A percentile compares a stretch with the other conserved stretches of the same genome.
Evolutionary conservation across 1,140 invertebrate species (phyloP).

Genomic region (Papilio helenus): DNA sequence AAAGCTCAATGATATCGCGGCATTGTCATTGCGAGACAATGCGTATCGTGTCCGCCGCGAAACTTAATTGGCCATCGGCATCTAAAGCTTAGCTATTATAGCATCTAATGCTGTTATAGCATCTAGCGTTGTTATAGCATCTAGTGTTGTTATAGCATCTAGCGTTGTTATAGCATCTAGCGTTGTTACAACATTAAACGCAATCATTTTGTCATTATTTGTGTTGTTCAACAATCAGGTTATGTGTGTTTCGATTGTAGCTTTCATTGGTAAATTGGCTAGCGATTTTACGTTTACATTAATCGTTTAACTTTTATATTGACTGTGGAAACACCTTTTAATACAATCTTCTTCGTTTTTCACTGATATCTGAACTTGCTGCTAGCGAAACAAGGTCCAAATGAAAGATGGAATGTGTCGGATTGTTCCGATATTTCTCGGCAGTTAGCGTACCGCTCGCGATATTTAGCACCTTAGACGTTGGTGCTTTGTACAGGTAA

Average conservation of each 20-base stretch:
- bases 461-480: slow-evolving; percentile 60
- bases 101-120: too few relatives aligned
- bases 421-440: slow-evolving; percentile 63
- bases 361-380: not conserved
- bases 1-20: slow-evolving; percentile 20
- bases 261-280: not conserved
- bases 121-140: too few relatives aligned
- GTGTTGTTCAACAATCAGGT: not conserved
- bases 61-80: slow-evolving; percentile 19
- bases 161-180: too few relatives aligned
- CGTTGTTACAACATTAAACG: not conserved
- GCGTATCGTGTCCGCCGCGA: not conserved
- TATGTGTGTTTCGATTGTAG: not conserved
- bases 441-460: slow-evolving; percentile 52
- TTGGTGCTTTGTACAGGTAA: slow-evolving; percentile 43
- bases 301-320: too few relatives aligned
- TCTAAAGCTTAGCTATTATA: not conserved
- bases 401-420: slow-evolving; percentile 53
- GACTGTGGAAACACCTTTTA: not conserved
- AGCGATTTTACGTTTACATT: not conserved
- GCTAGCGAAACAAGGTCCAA: slow-evolving; percentile 22
- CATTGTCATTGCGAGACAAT: slow-evolving; percentile 32
- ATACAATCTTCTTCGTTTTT: not conserved
- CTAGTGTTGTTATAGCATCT: too few relatives aligned
- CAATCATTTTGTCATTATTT: slow-evolving; percentile 28